Percentiles rank a stretch among this genome's conserved stretches.
Conservation (phyloP, 64 coral and sea anemone genomes). For the Orbicella faveolata region DNA sequence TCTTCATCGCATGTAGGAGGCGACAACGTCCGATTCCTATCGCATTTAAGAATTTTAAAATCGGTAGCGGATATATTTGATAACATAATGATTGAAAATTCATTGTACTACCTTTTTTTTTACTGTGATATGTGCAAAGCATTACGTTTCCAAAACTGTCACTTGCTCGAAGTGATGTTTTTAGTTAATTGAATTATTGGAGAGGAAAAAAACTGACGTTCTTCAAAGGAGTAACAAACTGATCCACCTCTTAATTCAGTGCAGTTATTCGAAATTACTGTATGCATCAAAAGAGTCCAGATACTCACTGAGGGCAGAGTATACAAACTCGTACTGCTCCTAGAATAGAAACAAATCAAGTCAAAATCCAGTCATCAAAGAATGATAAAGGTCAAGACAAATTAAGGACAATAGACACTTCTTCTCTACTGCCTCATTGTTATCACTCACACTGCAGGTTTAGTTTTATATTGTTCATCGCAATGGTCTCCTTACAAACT, state of each 20-base stretch:
- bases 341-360: conserved; percentile 34
- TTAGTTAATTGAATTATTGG: background rate
- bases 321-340: conserved; percentile 95
- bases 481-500: background rate
- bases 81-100: too few relatives aligned
- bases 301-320: conserved; percentile 77
- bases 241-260: background rate
- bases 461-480: background rate
- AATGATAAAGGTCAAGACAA: too few relatives aligned
- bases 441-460: background rate
- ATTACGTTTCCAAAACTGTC: background rate
- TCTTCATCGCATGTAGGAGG: too few relatives aligned
- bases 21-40: too few relatives aligned
- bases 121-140: background rate
- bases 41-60: too few relatives aligned
- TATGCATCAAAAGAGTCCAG: conserved; percentile 94
- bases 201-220: background rate
- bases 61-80: too few relatives aligned
- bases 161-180: background rate
- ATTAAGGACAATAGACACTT: too few relatives aligned
- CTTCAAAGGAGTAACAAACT: background rate
- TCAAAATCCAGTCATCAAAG: too few relatives aligned
- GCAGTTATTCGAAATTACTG: conserved; percentile 72
- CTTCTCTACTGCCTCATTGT: too few relatives aligned
- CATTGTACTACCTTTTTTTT: too few relatives aligned